Conservation (phyloP, 2,888 invertebrate genomes). For the Zygothrica quintamaculata region DNA sequence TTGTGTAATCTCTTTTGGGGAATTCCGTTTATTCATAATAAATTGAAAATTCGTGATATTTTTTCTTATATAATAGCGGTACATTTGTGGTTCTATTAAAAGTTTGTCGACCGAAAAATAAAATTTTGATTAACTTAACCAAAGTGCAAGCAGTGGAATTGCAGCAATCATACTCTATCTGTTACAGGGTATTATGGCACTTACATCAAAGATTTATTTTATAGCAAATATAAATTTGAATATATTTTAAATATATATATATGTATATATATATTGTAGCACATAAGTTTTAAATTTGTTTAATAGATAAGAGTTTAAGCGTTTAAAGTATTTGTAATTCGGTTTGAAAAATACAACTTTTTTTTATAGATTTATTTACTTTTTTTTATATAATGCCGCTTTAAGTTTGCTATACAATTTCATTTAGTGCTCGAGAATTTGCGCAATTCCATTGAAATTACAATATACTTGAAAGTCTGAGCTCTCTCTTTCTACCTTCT, state of each 20-base stretch:
- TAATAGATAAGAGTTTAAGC: no score
- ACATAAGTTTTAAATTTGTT: no score
- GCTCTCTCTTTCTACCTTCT: slow-evolving; percentile 15
- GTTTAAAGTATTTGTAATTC: neutral
- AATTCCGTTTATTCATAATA: no score
- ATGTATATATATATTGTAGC: no score
- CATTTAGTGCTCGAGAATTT: slow-evolving; percentile 37
- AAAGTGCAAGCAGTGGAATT: slow-evolving; percentile 34
- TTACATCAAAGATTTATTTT: neutral
- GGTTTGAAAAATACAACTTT: neutral
- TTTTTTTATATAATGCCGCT: slow-evolving; percentile 2
- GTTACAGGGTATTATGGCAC: neutral
- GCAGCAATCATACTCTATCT: no score
- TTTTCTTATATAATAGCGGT: neutral
- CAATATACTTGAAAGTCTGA: slow-evolving; percentile 49
- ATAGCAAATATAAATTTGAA: no score
- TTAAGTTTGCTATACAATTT: slow-evolving; percentile 35
- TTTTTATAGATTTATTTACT: neutral
- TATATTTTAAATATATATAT: no score
- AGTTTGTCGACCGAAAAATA: slow-evolving; percentile 46
- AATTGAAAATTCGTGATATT: neutral
- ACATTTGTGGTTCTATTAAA: slow-evolving; percentile 38
- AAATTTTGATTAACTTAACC: slow-evolving; percentile 51
- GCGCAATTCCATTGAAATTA: slow-evolving; percentile 51
- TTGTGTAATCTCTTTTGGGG: no score